Evolutionary conservation across 1,140 invertebrate genomes (phyloP).

Genomic region (Euschistus heros): DNA sequence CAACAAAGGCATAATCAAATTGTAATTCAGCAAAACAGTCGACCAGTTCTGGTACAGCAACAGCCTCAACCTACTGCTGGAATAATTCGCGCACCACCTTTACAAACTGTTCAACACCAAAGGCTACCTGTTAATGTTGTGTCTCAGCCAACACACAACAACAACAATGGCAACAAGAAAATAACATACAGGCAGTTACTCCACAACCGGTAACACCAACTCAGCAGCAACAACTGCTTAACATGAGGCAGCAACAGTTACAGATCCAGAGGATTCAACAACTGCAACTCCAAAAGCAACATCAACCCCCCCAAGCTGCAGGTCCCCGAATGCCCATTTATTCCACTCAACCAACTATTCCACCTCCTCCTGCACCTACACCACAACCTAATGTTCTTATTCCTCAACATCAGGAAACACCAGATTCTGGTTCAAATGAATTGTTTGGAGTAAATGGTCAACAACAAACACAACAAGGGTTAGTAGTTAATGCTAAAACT

Average conservation of each 20-base stretch:
- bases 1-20: slow-evolving; percentile 40
- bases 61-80: slow-evolving; percentile 36
- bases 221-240: slow-evolving; percentile 34
- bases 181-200: slow-evolving; percentile 32
- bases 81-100: slow-evolving; percentile 12
- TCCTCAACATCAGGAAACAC: slow-evolving; percentile 18
- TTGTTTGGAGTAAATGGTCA: slow-evolving; percentile 17
- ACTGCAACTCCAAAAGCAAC: slow-evolving; percentile 34
- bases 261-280: slow-evolving; percentile 32
- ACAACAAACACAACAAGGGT: slow-evolving; percentile 32
- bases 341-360: slow-evolving; percentile 20
- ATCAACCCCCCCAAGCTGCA: slow-evolving; percentile 31
- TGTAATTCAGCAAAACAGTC: slow-evolving; percentile 31
- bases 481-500: slow-evolving; percentile 74
- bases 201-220: slow-evolving; percentile 31
- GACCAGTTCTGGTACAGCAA: slow-evolving; percentile 29
- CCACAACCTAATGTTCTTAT: slow-evolving; percentile 16
- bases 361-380: neutral
- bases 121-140: slow-evolving; percentile 25
- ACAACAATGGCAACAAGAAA: slow-evolving; percentile 44
- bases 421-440: slow-evolving; percentile 4
- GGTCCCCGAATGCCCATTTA: slow-evolving; percentile 22
- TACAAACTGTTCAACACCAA: slow-evolving; percentile 24
- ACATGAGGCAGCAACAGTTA: slow-evolving; percentile 43
- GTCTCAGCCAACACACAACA: slow-evolving; percentile 22